These are phyloP conservation scores for Pygoscelis adeliae DNA, from an alignment of 2,113 vertebrate genomes.

Conservation along the genomic window DNA sequence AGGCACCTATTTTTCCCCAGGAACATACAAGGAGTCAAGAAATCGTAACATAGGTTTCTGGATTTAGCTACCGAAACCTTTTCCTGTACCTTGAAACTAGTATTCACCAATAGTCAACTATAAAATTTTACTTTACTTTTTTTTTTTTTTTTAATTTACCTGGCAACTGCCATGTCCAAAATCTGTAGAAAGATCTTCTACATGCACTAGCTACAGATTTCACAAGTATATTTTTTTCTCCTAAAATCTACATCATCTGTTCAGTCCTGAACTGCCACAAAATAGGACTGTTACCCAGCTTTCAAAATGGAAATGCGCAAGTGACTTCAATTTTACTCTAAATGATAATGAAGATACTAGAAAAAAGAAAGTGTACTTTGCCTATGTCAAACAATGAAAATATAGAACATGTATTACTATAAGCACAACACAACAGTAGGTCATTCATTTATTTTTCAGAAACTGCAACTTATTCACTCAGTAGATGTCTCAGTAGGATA, in stretches of 20 bases:
- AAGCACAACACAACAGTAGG: background rate
- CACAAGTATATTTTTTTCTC: background rate
- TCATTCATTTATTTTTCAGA: background rate
- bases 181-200: background rate
- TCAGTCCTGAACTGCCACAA: background rate
- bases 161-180: background rate
- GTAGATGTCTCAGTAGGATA: background rate
- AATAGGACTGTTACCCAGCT: background rate
- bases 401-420: background rate
- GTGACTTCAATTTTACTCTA: background rate
- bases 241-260: background rate
- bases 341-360: background rate
- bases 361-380: background rate
- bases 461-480: background rate
- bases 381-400: background rate
- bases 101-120: background rate
- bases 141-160: background rate
- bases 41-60: rapidly evolving
- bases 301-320: background rate
- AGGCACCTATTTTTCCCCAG: background rate
- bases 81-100: background rate
- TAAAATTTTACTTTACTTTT: background rate
- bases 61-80: background rate
- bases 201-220: background rate
- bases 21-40: background rate